Base-by-base conservation (phyloP, 2,113 vertebrate genomes). In the Hippocampus guttulatus region DNA sequence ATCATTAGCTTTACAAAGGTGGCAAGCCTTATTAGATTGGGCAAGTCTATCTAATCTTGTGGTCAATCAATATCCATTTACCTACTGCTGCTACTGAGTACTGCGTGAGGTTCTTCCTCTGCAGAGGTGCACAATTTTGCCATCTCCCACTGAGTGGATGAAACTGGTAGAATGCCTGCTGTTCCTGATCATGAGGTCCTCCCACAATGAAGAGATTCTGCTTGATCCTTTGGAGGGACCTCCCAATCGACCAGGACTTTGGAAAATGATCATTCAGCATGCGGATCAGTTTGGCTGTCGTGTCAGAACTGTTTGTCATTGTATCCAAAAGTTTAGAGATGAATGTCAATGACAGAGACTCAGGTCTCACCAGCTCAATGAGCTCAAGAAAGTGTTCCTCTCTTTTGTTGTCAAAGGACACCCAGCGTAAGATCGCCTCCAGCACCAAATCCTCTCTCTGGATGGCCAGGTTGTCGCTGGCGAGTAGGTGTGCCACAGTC, bases 81-180 rank as follows among this genome's bases (percentile, higher is more conserved):
- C 95, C 95, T 93, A 93, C 91, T 88, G 92, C 92, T 83, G 95
- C 94, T 60, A 95, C 91, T 0, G 94, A 93, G 20, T 95, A 95
- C 54, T 96, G 93, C 8, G 92, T 95, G 76, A 96, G 90, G 82
- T 95, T 95, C 84, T 88, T 94, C 84, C 92, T 92, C 82, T 92
- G 89, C 69, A 96, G 85, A 0, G 95, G 92, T 11, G 92, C 83
- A 67, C 94, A 94, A 45, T 83, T 80, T 76, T 93, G 90, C 95
- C 95, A 96, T 70, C 84, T 57, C n/a, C 91, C 90, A n/a, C 86
- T 94, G 71, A 84, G 91, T 5, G 95, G 94, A 16, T 93, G 89
- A 78, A 94, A 95, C 71, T 93, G 91, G 74, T 93, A 93, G 3
- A 95, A 81, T 30, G 88, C 78, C 85, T 96, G 95, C 68, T 93